Evolutionary conservation across 2,113 vertebrate genomes (phyloP).

Genomic region (Picathartes gymnocephalus): DNA sequence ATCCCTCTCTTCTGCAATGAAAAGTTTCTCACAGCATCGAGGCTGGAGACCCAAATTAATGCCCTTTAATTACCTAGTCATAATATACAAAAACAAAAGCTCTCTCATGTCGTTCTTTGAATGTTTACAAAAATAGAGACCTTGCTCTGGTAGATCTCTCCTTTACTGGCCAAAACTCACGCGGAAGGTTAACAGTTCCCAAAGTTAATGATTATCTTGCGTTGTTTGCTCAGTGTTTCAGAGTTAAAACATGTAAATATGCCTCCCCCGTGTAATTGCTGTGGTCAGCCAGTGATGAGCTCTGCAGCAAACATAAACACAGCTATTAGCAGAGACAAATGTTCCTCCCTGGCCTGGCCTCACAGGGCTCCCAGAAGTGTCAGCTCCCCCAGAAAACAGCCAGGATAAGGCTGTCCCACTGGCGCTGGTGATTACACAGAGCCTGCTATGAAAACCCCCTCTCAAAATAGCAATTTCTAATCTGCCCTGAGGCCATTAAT

Average conservation of each 20-base stretch:
- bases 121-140: slow-evolving; percentile 11
- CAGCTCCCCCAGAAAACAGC: neutral
- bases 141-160: slow-evolving; percentile 6
- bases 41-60: neutral
- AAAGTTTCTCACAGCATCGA: neutral
- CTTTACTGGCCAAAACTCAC: neutral
- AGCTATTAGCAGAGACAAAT: neutral
- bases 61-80: neutral
- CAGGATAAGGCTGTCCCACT: neutral
- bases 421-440: neutral
- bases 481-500: neutral
- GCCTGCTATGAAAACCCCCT: neutral
- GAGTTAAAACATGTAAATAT: neutral
- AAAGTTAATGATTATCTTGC: slow-evolving; percentile 34
- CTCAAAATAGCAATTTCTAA: slow-evolving; percentile 35
- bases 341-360: neutral
- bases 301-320: neutral
- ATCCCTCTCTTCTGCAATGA: neutral
- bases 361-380: neutral
- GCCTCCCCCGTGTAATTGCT: neutral
- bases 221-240: slow-evolving; percentile 3
- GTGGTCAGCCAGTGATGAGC: neutral
- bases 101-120: neutral
- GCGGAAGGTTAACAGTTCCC: slow-evolving; percentile 22
- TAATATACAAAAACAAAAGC: neutral